These are phyloP conservation scores for Aythya baeri DNA, from an alignment of 2,113 vertebrate species.

Conservation along the genomic window DNA sequence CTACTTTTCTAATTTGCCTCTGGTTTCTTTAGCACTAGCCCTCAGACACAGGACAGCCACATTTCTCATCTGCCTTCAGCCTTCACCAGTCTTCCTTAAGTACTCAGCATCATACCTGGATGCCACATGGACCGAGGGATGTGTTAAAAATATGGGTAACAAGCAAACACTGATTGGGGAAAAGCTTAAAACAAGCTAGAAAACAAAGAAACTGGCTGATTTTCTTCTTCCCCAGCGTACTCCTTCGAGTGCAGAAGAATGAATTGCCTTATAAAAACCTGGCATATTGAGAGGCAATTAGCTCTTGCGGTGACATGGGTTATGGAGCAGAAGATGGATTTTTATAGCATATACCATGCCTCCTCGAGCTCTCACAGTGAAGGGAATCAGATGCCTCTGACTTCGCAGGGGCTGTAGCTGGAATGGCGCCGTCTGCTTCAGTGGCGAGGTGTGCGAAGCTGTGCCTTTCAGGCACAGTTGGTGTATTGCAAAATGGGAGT, in stretches of 20 bases:
- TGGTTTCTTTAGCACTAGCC: background rate
- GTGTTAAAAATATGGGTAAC: background rate
- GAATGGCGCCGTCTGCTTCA: background rate
- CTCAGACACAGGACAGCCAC: background rate
- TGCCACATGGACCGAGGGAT: background rate
- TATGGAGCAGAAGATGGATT: conserved; percentile 37
- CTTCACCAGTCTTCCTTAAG: background rate
- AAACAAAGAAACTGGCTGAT: background rate
- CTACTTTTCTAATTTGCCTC: background rate
- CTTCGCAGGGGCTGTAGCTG: background rate
- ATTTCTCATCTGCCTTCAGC: background rate
- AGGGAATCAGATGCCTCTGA: background rate
- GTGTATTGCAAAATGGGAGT: background rate
- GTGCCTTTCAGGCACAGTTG: background rate
- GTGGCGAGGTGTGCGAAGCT: rapidly evolving
- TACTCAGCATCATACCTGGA: background rate
- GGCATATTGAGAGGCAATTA: conserved; percentile 49
- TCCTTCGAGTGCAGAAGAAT: background rate
- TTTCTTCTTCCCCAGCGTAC: background rate
- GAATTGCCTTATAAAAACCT: conserved; percentile 30
- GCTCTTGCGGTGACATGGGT: background rate
- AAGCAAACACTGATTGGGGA: background rate
- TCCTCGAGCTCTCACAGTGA: background rate
- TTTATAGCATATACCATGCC: background rate
- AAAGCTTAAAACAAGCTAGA: background rate